Evolutionary conservation across 2,888 invertebrate genomes (phyloP).

Genomic region (Pocota personata): DNA sequence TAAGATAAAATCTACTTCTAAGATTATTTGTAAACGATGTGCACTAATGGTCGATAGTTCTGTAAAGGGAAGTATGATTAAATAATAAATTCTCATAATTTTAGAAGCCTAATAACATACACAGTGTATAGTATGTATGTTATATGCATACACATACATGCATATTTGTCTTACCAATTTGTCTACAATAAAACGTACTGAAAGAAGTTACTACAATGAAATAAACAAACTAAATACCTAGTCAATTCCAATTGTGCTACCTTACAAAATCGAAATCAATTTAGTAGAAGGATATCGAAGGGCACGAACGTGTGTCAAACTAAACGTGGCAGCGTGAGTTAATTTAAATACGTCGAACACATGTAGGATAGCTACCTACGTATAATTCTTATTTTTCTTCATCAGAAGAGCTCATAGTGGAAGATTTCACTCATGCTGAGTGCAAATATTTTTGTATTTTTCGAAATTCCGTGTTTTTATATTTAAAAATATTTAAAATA

Average conservation of each 20-base stretch:
- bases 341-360: not conserved
- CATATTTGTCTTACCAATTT: too few species aligned
- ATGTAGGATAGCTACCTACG: not conserved
- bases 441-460: conserved; percentile 38
- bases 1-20: too few species aligned
- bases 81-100: too few species aligned
- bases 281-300: not conserved
- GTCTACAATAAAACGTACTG: too few species aligned
- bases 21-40: too few species aligned
- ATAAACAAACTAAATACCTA: not conserved
- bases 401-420: not conserved
- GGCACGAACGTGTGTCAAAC: not conserved
- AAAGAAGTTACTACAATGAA: not conserved
- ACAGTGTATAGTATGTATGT: too few species aligned
- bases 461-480: conserved; percentile 8
- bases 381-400: not conserved
- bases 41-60: too few species aligned
- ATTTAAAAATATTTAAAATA: conserved; percentile 41
- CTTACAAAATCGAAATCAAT: not conserved
- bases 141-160: too few species aligned
- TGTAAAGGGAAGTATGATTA: too few species aligned
- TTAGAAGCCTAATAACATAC: too few species aligned
- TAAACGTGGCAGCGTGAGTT: not conserved
- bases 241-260: not conserved
- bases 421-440: conserved; percentile 42